Percentiles rank a stretch among this genome's conserved stretches.
Conservation (phyloP, 2,113 vertebrate genomes). For the Pitta sordida region DNA sequence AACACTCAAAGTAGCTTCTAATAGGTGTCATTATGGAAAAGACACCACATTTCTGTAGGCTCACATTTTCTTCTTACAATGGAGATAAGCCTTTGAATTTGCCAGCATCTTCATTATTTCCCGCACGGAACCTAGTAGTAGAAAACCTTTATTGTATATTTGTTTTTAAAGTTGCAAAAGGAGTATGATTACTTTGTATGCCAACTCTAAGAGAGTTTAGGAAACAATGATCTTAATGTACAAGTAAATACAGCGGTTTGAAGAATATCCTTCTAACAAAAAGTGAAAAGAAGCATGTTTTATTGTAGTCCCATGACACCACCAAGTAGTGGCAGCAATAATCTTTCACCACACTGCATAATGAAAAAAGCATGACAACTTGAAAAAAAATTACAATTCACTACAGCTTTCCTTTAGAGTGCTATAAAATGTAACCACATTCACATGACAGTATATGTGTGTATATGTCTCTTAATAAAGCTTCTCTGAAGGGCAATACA, state of each 20-base stretch:
- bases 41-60: neutral
- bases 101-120: neutral
- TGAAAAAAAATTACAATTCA: constrained; percentile 30
- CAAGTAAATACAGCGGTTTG: neutral
- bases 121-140: neutral
- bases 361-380: constrained; percentile 43
- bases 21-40: neutral
- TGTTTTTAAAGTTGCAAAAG: neutral
- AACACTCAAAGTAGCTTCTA: neutral
- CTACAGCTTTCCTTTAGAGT: constrained; percentile 27
- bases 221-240: neutral
- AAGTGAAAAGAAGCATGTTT: neutral
- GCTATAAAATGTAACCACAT: constrained; percentile 43
- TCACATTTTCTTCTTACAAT: neutral
- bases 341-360: constrained; percentile 39
- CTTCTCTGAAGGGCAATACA: constrained; percentile 53
- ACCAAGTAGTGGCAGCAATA: constrained; percentile 26
- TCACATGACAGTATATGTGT: constrained; percentile 9
- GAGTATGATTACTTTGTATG: neutral
- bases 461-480: constrained; percentile 51
- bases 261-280: neutral
- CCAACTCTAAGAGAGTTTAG: constrained; percentile 13
- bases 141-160: neutral
- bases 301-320: constrained; percentile 24
- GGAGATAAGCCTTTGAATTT: neutral